phyloP scores from a whole-genome alignment of 2,797 vertebrate species.

The Lutjanus argentimaculatus region DNA sequence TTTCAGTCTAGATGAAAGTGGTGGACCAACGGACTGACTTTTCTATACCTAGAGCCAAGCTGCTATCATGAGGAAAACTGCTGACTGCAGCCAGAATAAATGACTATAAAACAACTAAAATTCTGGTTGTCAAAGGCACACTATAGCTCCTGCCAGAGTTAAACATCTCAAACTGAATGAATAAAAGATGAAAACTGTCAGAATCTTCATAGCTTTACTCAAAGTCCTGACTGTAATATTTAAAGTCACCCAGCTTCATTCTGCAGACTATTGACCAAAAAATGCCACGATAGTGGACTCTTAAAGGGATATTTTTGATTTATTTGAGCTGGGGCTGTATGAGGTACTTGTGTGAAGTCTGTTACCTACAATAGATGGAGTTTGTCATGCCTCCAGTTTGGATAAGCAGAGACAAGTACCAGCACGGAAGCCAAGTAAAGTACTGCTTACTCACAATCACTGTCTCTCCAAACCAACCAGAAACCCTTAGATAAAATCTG shows the following conservation, averaged over 20 bases:
- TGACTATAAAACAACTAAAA: background rate
- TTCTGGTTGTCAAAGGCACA: background rate
- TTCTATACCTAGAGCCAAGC: background rate
- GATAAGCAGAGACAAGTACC: too few relatives aligned
- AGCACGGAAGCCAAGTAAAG: too few relatives aligned
- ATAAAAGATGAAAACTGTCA: conserved; percentile 12
- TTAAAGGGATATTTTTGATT: too few relatives aligned
- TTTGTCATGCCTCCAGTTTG: too few relatives aligned
- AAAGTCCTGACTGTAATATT: background rate
- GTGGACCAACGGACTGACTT: background rate
- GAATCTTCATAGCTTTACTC: background rate
- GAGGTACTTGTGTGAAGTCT: too few relatives aligned
- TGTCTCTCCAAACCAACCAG: too few relatives aligned
- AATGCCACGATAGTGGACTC: too few relatives aligned
- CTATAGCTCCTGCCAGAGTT: background rate
- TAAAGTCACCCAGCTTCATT: background rate
- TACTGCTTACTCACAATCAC: too few relatives aligned
- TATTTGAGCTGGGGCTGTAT: too few relatives aligned
- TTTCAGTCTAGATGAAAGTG: background rate
- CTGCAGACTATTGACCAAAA: background rate
- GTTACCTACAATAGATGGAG: too few relatives aligned
- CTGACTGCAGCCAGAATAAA: background rate
- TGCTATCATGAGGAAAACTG: background rate
- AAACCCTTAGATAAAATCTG: too few relatives aligned
- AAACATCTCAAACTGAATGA: background rate